Evolutionary conservation across 1,140 invertebrate genomes (phyloP), one percentile per base, ranked within the genome.

Genomic region (Philotrypesis tridentata): DNA sequence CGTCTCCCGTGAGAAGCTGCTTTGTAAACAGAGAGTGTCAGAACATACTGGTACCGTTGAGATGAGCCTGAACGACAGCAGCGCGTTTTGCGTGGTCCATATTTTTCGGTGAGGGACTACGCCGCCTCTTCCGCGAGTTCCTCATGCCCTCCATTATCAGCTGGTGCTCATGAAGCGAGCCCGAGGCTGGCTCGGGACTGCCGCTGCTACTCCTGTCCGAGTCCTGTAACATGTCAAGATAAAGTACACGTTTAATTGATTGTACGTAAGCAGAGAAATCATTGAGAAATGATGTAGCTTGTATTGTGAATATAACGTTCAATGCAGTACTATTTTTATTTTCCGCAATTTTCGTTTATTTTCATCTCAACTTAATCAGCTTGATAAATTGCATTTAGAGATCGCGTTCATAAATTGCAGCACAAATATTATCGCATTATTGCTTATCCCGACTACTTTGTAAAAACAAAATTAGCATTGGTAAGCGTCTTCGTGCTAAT

Each of bases 1-100:
- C 17, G 17, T 55, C 21, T 55, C 7, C 21, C 37, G n/a, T 5
- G 48, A 55, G 17, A 43, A 43, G 17, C 11, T n/a, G n/a, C n/a
- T n/a, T n/a, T 37, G 2, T 55, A 6, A 55, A n/a, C 14, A 17
- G 21, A 48, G 70, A 72, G 17, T 43, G 23, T 37, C 25, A 90
- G 86, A 94, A 94, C 94, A 93, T 93, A 96, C 95, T 96, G 89
- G 95, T 95, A 91, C 95, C 95, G 91, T 96, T 95, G n/a, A 95
- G 89, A 88, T 94, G 94, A 25, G 93, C 93, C 82, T 86, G 92
- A 68, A 88, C 92, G 79, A 91, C 89, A 73, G 91, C 89, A 23
- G 92, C 92, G 31, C 91, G 89, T 84, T 92, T 90, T 55, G 90
- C 90, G 65, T 92, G 93, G 37, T 93, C 91, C 71, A 91, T 89